Evolutionary conservation across 2,888 invertebrate genomes (phyloP), one percentile per base, ranked within the genome.

Genomic region (Cynaeus angustus): DNA sequence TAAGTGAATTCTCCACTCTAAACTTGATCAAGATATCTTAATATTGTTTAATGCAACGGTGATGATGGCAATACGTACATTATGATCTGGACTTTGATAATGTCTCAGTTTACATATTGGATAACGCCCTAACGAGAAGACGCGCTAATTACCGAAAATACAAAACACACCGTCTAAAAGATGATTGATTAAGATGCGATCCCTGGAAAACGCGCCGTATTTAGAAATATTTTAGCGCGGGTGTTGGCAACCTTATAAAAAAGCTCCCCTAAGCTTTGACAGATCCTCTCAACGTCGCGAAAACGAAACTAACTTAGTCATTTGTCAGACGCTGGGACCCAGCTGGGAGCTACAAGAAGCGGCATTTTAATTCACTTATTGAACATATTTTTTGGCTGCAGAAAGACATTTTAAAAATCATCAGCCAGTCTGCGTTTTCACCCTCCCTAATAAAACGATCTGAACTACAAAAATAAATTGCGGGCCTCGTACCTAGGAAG

Each of bases 281-380:
- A 80, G 80, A 79, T 80, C 78, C 80, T 80, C 78, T 80, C 80
- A 77, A 74, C 78, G 79, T 76, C 75, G 74, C 78, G 74, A 75
- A 78, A 79, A 79, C 79, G 78, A 80, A 83, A 84, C 82, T 80
- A 80, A 84, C 83, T 84, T 83, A 84, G 84, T 84, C 84, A 84
- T 85, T 85, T 85, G 84, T 85, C 84, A 84, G 78, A 71, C 73
- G 75, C 66, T 56, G 67, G 78, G 80, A 77, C 80, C 77, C 82
- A 82, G 80, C 81, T 82, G 81, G 71, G 74, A 74, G 74, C 68
- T 73, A 75, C 79, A 75, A 76, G 73, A 77, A 75, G 70, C 74
- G 75, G 78, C 83, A 83, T 84, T 85, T 85, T 85, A 85, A 85
- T 85, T 85, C 84, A 83, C 83, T 85, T 85, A 85, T 84, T 83